These are phyloP conservation scores for Monarcha castaneiventris DNA, from an alignment of 2,113 vertebrate genomes.

Conservation along the genomic window DNA sequence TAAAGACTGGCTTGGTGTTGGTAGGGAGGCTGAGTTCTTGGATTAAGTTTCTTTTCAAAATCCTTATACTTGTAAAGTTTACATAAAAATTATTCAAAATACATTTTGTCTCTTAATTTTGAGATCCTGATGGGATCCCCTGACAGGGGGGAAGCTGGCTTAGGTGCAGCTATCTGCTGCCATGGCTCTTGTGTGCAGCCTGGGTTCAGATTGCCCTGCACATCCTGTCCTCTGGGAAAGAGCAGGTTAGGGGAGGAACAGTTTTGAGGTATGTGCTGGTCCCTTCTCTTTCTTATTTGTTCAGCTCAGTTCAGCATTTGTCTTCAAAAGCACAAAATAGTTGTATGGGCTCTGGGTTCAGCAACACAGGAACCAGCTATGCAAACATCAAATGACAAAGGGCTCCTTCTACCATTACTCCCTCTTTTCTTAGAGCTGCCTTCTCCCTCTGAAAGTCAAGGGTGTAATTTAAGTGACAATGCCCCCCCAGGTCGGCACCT, in stretches of 20 bases:
- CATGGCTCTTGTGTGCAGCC: background rate
- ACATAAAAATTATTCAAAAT: background rate
- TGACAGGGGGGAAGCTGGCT: background rate
- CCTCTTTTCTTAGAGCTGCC: background rate
- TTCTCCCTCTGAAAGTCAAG: background rate
- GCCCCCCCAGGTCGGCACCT: background rate
- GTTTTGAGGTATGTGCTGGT: background rate
- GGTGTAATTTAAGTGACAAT: background rate
- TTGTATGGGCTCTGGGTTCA: background rate
- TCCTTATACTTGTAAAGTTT: background rate
- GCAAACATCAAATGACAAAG: background rate
- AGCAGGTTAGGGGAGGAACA: background rate
- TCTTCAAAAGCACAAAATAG: background rate
- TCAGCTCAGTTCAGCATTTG: background rate
- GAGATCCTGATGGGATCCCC: background rate
- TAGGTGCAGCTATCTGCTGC: background rate
- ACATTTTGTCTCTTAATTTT: background rate
- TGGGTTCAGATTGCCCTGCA: background rate
- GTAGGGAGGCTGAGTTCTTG: background rate
- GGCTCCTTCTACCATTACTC: background rate
- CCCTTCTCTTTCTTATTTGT: background rate
- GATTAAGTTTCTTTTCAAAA: background rate
- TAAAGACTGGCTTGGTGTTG: background rate
- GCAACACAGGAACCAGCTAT: background rate
- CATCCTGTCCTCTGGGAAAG: background rate